phyloP scores from a whole-genome alignment of 2,113 vertebrate species.

The Amphiprion ocellaris region DNA sequence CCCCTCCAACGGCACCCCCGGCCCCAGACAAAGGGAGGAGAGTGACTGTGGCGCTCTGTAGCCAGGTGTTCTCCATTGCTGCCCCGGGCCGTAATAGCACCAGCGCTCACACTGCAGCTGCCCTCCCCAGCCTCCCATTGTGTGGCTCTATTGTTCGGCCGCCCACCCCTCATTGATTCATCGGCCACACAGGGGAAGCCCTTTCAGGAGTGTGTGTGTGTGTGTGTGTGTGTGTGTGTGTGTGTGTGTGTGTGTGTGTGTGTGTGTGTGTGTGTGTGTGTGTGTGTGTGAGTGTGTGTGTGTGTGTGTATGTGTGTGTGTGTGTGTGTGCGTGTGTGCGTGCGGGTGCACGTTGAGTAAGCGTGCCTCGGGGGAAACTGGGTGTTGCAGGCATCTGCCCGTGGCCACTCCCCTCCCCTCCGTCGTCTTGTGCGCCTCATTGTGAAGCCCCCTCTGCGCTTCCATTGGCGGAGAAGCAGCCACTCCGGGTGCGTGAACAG shows the following conservation, averaged over 20 bases:
- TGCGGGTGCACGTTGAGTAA: slow-evolving; percentile 65
- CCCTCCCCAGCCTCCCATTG: slow-evolving; percentile 91
- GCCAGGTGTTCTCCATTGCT: slow-evolving; percentile 97
- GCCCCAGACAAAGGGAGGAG: slow-evolving; percentile 82
- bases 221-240: too few species aligned
- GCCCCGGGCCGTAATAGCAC: slow-evolving; percentile 76
- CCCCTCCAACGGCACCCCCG: slow-evolving; percentile 1
- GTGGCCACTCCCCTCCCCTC: slow-evolving; percentile 50
- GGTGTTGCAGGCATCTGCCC: slow-evolving; percentile 88
- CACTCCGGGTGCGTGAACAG: slow-evolving; percentile 90
- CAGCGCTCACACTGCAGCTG: slow-evolving; percentile 94
- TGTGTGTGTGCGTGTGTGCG: slow-evolving; percentile 20
- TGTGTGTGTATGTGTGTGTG: too few species aligned
- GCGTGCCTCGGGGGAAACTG: slow-evolving; percentile 91
- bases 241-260: too few species aligned
- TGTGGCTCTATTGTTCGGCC: slow-evolving; percentile 91
- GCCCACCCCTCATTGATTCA: slow-evolving; percentile 92
- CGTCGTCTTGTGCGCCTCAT: slow-evolving; percentile 85
- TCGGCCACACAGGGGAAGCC: slow-evolving; percentile 91
- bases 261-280: too few species aligned
- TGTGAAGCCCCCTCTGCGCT: slow-evolving; percentile 81
- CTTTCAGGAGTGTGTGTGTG: slow-evolving; percentile 64
- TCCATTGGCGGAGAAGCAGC: slow-evolving; percentile 87
- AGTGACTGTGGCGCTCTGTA: slow-evolving; percentile 87
- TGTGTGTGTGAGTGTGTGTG: too few species aligned